These are phyloP conservation scores for Seriola quinqueradiata DNA, from an alignment of 2,113 vertebrate species.

Conservation along the genomic window DNA sequence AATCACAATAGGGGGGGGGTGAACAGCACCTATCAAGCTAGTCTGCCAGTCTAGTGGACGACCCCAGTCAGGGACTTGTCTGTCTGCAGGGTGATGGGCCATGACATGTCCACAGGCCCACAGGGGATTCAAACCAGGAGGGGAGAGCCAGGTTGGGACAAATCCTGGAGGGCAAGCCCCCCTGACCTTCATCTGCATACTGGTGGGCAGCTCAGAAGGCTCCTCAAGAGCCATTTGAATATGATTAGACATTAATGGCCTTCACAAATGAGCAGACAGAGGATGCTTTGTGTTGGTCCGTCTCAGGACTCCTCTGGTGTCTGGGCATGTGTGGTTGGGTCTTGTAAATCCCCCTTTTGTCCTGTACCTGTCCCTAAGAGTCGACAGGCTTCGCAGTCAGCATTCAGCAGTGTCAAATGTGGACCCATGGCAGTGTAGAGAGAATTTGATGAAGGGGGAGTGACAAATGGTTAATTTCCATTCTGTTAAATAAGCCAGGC, in stretches of 20 bases:
- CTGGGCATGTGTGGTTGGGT: constrained; percentile 10
- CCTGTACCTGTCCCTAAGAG: neutral
- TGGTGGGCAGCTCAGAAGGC: constrained; percentile 43
- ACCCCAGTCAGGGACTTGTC: constrained; percentile 54
- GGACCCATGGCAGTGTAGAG: neutral
- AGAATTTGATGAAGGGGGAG: constrained; percentile 26
- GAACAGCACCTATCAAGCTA: constrained; percentile 67
- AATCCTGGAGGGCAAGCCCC: constrained; percentile 51
- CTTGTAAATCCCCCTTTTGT: neutral
- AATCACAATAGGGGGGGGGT: constrained; percentile 76
- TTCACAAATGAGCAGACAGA: constrained; percentile 59
- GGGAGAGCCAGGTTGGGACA: constrained; percentile 58
- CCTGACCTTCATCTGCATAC: constrained; percentile 58
- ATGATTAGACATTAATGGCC: constrained; percentile 67
- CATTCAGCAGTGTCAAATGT: constrained; percentile 22
- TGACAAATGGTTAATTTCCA: constrained; percentile 54
- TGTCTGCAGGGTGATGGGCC: constrained; percentile 80
- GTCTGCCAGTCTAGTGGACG: constrained; percentile 75
- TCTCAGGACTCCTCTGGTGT: constrained; percentile 26
- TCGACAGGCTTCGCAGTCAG: neutral
- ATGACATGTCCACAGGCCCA: constrained; percentile 71
- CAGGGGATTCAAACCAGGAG: constrained; percentile 62
- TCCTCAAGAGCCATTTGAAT: constrained; percentile 63
- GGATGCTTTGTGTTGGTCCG: constrained; percentile 31
- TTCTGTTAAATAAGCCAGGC: constrained; percentile 59